A percentile compares a stretch with the other conserved stretches of the same genome.
These are phyloP conservation scores for Maccullochella peelii DNA, from an alignment of 2,113 vertebrate species.

Conservation along the genomic window DNA sequence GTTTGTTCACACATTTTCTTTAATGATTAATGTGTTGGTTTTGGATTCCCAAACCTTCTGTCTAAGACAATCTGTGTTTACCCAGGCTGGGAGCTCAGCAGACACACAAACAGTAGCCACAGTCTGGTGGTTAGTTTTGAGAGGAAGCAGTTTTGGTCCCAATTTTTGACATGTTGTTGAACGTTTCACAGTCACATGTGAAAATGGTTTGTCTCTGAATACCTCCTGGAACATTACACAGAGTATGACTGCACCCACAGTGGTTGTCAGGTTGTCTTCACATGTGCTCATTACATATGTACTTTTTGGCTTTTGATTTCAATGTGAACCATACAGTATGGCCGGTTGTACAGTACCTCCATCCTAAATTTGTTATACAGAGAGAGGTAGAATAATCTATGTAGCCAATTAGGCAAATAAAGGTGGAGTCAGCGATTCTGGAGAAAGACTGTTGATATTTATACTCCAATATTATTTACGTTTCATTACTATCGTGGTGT, in stretches of 20 bases:
- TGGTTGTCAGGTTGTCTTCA: background rate
- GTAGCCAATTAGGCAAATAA: too few species aligned
- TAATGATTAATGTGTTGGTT: slow-evolving; percentile 63
- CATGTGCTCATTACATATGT: background rate
- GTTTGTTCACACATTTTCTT: slow-evolving; percentile 58
- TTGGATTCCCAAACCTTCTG: slow-evolving; percentile 60
- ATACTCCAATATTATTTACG: too few species aligned
- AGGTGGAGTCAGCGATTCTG: too few species aligned
- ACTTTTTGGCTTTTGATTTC: background rate
- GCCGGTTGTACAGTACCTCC: background rate
- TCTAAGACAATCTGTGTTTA: slow-evolving; percentile 61
- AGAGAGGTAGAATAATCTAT: background rate
- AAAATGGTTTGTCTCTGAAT: background rate
- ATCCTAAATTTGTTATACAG: background rate
- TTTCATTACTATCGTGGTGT: too few species aligned
- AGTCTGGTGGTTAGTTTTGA: slow-evolving; percentile 16
- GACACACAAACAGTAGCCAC: slow-evolving; percentile 34
- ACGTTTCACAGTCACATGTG: background rate
- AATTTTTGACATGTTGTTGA: background rate
- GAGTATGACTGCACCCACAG: background rate
- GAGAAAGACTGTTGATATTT: too few species aligned
- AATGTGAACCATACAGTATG: background rate
- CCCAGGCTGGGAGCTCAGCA: slow-evolving; percentile 45
- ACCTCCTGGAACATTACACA: background rate
- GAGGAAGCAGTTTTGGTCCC: background rate